Evolutionary conservation across 1,140 invertebrate genomes (phyloP), one percentile per base, ranked within the genome.

Genomic region (Heliconius congener): DNA sequence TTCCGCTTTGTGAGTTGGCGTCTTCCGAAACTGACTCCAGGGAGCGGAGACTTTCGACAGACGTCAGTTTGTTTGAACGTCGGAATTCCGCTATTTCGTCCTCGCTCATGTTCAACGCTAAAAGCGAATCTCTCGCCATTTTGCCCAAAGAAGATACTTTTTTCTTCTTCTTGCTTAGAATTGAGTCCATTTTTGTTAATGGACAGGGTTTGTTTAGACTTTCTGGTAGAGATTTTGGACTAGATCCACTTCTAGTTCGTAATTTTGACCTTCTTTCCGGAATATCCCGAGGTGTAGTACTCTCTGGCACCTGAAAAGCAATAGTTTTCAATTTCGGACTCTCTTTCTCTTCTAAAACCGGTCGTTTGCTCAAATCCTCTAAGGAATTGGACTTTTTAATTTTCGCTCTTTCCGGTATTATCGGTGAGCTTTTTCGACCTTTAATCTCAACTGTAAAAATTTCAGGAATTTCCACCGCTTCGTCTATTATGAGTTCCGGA

Each of bases 21-120:
- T 95, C 94, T 73, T 95, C 94, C 0, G 94, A 95, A 11, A 95
- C 94, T 0, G 94, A 95, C 19, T 94, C 94, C 34, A 95, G 76
- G 3, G 92, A 94, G 66, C 83, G 85, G 18, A 95, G 81, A 84
- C 93, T 94, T 73, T 95, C 94, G 0, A 94, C 86, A 0, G 94
- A 95, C 0, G 93, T 92, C n/a, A 94, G 80, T 82, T 93, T 92
- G 71, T 94, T 92, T 0, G 91, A 93, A 30, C 89, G 80, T 37
- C 92, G 84, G 37, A 94, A 91, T 34, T 95, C 93, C 0, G 90
- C 90, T 8, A 94, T 93, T 34, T 95, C 94, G 16, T 95, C 94
- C 42, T 95, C 93, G 50, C 86, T 91, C 92, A 94, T 94, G 77
- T 95, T 95, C 23, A 95, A 81, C 0, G 93, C 94, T 27, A 95